Percentiles rank a stretch among this genome's conserved stretches.
phyloP scores from a whole-genome alignment of 2,797 vertebrate genomes.

The Pteronotus mesoamericanus region DNA sequence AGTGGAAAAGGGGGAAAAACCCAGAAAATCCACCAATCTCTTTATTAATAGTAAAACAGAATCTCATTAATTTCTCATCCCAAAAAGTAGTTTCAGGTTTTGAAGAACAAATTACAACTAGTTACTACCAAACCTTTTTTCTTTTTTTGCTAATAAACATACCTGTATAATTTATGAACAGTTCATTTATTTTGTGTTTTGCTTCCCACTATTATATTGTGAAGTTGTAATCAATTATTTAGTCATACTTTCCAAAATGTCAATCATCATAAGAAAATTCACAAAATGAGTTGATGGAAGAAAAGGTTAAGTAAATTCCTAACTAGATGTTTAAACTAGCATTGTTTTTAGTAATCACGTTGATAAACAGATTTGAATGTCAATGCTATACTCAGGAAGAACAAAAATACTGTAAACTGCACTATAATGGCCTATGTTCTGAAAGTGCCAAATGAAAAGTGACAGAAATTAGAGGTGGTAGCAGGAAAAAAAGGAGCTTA shows the following conservation, averaged over 20 bases:
- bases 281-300: not conserved
- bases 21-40: not conserved
- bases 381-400: not conserved
- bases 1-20: not conserved
- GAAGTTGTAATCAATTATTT: not conserved
- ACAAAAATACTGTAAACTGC: not conserved
- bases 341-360: not conserved
- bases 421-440: not conserved
- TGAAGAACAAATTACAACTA: conserved; percentile 4
- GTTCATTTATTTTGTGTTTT: not conserved
- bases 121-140: not conserved
- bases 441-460: not conserved
- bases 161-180: not conserved
- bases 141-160: not conserved
- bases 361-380: not conserved
- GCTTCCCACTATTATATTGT: not conserved
- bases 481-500: not conserved
- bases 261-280: not conserved
- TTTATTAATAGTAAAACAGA: not conserved
- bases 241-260: conserved; percentile 42
- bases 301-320: not conserved
- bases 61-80: not conserved
- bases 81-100: not conserved
- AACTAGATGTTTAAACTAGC: not conserved
- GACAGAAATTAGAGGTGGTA: not conserved